phyloP scores from a whole-genome alignment of 2,888 invertebrate genomes.

The Homarus gammarus region DNA sequence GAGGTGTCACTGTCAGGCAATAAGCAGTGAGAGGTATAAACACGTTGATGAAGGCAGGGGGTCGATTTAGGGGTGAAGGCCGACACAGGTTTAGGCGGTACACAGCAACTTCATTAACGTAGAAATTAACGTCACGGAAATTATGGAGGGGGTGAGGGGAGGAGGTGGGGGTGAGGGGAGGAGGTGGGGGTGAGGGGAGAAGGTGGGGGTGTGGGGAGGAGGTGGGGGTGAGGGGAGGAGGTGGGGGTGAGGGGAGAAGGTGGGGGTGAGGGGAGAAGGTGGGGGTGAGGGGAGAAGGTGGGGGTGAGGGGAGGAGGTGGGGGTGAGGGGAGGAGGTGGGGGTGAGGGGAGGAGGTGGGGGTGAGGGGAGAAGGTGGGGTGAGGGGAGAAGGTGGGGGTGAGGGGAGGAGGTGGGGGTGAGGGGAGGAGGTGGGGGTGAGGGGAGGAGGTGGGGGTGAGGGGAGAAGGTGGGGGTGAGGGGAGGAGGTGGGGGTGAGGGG shows the following conservation, averaged over 20 bases:
- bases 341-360: not conserved
- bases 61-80: too few relatives aligned
- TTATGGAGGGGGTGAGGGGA: too few relatives aligned
- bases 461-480: not conserved
- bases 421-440: not conserved
- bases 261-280: not conserved
- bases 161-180: too few relatives aligned
- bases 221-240: not conserved
- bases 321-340: not conserved
- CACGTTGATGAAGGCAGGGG: too few relatives aligned
- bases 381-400: not conserved
- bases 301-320: not conserved
- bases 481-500: not conserved
- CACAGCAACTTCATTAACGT: too few relatives aligned
- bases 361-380: not conserved
- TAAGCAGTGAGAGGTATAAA: too few relatives aligned
- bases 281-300: not conserved
- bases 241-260: not conserved
- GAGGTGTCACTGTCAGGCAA: too few relatives aligned
- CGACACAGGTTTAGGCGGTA: too few relatives aligned
- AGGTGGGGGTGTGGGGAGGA: not conserved
- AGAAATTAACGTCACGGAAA: too few relatives aligned
- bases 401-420: not conserved
- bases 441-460: not conserved
- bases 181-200: not conserved